Conservation (phyloP, 2,113 vertebrate genomes). For the Nothoprocta perdicaria region DNA sequence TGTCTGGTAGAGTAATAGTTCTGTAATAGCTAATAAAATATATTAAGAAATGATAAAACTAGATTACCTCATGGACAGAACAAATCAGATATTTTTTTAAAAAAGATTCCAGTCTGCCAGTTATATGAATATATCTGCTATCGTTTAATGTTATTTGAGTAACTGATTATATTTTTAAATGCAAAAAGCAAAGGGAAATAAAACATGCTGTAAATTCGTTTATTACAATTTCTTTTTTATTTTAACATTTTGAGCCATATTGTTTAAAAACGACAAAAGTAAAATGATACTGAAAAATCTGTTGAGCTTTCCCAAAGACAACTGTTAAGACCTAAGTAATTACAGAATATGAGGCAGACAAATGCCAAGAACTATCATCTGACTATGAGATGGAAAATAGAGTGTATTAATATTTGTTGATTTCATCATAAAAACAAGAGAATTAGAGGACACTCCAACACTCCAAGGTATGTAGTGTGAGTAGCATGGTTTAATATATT, state of each 20-base stretch:
- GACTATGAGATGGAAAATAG: background rate
- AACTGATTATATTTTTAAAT: constrained; percentile 16
- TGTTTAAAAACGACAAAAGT: background rate
- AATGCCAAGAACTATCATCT: background rate
- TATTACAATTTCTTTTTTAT: background rate
- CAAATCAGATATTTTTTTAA: background rate
- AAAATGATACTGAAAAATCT: background rate
- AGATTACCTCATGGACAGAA: background rate
- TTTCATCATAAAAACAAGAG: background rate
- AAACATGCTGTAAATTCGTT: background rate
- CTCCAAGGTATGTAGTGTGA: background rate
- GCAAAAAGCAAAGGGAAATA: background rate
- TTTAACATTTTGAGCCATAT: background rate
- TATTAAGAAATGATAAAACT: background rate
- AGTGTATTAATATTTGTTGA: background rate
- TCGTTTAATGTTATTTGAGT: background rate
- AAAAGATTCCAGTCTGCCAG: background rate
- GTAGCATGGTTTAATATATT: background rate
- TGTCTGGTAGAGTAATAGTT: background rate
- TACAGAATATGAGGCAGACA: background rate
- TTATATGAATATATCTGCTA: background rate
- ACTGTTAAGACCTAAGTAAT: background rate
- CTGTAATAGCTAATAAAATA: background rate
- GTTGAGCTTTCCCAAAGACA: background rate
- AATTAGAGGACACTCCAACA: background rate